Percentiles rank a stretch among this genome's conserved stretches.
phyloP scores from a whole-genome alignment of 2,113 vertebrate species.

The Labrus mixtus region DNA sequence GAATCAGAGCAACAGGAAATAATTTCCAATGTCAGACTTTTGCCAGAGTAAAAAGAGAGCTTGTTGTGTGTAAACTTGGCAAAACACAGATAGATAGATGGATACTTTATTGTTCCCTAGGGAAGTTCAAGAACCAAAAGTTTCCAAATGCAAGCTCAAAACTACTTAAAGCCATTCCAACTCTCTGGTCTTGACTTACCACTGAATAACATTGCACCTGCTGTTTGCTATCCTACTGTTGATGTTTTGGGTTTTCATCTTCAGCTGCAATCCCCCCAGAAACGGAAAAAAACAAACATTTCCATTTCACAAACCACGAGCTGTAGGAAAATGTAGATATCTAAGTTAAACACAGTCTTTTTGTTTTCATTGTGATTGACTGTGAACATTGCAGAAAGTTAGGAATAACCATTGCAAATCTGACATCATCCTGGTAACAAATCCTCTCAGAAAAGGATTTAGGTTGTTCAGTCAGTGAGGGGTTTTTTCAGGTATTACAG shows the following conservation, averaged over 20 bases:
- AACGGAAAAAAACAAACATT: too few relatives aligned
- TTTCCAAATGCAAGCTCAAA: not conserved
- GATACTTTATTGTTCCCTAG: too few relatives aligned
- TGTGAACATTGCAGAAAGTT: not conserved
- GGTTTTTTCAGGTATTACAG: constrained; percentile 37
- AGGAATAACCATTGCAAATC: constrained; percentile 8
- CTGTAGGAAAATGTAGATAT: not conserved
- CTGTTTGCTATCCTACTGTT: not conserved
- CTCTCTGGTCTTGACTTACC: not conserved
- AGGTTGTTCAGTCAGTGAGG: constrained; percentile 11
- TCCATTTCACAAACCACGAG: not conserved
- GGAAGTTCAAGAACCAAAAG: not conserved
- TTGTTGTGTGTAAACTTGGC: not conserved
- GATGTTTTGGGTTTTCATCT: not conserved
- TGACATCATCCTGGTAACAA: constrained; percentile 47
- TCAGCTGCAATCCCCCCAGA: not conserved
- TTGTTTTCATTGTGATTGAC: not conserved
- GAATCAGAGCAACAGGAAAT: not conserved
- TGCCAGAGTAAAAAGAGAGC: not conserved
- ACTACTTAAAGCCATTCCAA: not conserved
- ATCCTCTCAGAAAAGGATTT: constrained; percentile 48
- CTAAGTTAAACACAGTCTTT: not conserved
- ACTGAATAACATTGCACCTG: not conserved
- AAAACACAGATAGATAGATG: too few relatives aligned
- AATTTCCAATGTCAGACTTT: not conserved